These are phyloP conservation scores for Trichoplusia ni DNA, from an alignment of 1,140 invertebrate genomes.

Conservation along the genomic window DNA sequence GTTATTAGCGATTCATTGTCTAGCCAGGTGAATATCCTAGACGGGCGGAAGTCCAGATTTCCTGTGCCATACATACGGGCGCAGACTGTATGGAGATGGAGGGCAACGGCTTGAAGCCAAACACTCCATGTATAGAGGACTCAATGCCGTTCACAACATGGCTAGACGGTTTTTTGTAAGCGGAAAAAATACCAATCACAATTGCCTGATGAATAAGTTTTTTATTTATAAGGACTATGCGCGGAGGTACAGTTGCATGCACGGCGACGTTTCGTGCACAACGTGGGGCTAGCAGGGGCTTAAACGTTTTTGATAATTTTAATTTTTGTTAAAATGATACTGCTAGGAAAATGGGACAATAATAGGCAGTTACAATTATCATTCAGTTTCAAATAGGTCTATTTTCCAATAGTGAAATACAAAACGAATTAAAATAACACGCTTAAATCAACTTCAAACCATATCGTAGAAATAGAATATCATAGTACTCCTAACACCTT, in stretches of 20 bases:
- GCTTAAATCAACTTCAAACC: too few relatives aligned
- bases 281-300: too few relatives aligned
- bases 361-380: too few relatives aligned
- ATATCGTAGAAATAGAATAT: too few relatives aligned
- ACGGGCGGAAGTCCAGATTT: conserved; percentile 71
- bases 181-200: conserved; percentile 25
- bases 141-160: conserved; percentile 52
- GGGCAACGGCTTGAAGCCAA: conserved; percentile 60
- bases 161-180: conserved; percentile 26
- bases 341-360: too few relatives aligned
- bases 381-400: too few relatives aligned
- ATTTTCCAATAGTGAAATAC: too few relatives aligned
- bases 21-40: conserved; percentile 67
- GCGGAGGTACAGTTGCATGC: not conserved
- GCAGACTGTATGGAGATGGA: conserved; percentile 34
- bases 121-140: conserved; percentile 55
- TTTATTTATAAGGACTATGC: conserved; percentile 11
- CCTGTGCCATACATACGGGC: conserved; percentile 54
- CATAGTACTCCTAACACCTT: too few relatives aligned
- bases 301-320: too few relatives aligned
- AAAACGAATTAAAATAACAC: too few relatives aligned
- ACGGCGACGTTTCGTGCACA: conserved; percentile 4
- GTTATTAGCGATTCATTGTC: conserved; percentile 68
- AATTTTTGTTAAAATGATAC: too few relatives aligned
- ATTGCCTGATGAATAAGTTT: conserved; percentile 12